Percentiles rank a stretch among this genome's conserved stretches.
Conservation (phyloP, 2,113 vertebrate species). For the Esox niger region DNA sequence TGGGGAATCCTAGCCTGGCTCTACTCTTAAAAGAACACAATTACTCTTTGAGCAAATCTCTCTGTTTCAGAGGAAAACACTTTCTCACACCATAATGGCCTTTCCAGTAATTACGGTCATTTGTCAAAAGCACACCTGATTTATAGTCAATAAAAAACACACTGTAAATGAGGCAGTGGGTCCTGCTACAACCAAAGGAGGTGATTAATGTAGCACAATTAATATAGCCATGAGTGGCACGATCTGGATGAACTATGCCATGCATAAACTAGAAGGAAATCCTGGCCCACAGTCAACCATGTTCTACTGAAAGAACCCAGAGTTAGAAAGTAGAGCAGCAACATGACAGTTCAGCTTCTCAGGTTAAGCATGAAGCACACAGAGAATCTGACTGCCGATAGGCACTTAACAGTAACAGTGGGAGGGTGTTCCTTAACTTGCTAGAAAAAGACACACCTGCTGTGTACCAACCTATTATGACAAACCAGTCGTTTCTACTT, state of each 20-base stretch:
- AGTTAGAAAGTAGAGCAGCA: conserved; percentile 44
- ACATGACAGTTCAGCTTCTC: neutral
- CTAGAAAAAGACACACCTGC: no score
- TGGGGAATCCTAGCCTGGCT: no score
- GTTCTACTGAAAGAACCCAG: neutral
- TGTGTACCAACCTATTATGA: no score
- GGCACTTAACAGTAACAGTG: no score
- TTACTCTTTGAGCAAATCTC: no score
- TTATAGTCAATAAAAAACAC: conserved; percentile 90
- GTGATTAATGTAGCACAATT: conserved; percentile 81
- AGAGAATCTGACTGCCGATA: no score
- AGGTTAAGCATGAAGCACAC: no score
- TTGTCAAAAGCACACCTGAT: conserved; percentile 90
- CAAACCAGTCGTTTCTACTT: no score
- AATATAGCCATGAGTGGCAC: conserved; percentile 24
- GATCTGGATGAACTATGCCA: conserved; percentile 21
- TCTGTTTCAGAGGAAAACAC: no score
- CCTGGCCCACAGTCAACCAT: no score
- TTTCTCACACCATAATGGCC: conserved; percentile 53
- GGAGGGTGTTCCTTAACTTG: no score
- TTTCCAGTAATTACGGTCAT: conserved; percentile 89
- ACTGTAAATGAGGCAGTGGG: conserved; percentile 73
- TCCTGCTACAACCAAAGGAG: conserved; percentile 67
- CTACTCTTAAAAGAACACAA: no score
- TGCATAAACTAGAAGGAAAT: neutral